phyloP scores from a whole-genome alignment of 2,888 invertebrate genomes.

The Drosophila heteroneura region DNA sequence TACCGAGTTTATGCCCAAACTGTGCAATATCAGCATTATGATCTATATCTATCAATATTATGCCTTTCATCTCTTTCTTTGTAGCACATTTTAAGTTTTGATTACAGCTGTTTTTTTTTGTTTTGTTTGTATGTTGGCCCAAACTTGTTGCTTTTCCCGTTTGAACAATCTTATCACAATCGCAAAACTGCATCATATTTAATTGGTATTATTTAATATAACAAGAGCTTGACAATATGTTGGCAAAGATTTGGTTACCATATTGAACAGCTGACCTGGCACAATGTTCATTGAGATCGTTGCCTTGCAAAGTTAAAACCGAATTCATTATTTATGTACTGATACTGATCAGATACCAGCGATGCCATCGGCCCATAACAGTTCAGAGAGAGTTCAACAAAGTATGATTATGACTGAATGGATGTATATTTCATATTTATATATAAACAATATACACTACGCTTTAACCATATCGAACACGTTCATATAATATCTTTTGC shows the following conservation, averaged over 20 bases:
- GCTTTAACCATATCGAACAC: conserved; percentile 71
- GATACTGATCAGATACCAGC: background rate
- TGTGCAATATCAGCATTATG: background rate
- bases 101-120: background rate
- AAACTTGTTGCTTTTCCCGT: background rate
- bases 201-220: background rate
- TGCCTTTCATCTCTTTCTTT: background rate
- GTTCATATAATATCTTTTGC: conserved; percentile 73
- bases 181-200: background rate
- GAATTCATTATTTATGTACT: background rate
- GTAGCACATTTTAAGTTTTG: no score
- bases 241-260: background rate
- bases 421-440: conserved; percentile 42
- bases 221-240: background rate
- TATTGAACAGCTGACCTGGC: background rate
- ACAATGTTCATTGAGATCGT: background rate
- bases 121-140: background rate
- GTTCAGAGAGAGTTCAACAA: background rate
- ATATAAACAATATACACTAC: conserved; percentile 74
- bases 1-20: background rate
- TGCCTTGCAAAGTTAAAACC: background rate
- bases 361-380: background rate
- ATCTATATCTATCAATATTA: background rate
- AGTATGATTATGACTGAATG: conserved; percentile 2
- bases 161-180: background rate